Base-by-base conservation (phyloP, 1,140 invertebrate species). In the Berghia stephanieae region DNA sequence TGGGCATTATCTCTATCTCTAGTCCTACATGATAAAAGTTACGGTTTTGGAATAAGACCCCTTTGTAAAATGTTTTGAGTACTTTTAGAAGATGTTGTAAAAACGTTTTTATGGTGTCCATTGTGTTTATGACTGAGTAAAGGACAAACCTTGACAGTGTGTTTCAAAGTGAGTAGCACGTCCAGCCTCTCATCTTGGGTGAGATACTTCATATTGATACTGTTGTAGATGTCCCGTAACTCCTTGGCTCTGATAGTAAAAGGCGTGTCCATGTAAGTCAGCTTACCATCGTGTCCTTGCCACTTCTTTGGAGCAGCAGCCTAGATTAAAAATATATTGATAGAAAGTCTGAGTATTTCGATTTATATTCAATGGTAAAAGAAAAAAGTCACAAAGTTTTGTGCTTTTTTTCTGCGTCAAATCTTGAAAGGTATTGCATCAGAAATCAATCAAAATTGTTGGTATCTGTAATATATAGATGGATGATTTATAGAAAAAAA, bases 121-220 rank as follows among this genome's bases (percentile, higher is more conserved):
- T 5, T 24, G 52, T 57, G 31, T 24, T 57, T n/a, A 49, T 49
- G 10, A 13, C 10, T 13, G n/a, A 49, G n/a, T n/a, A n/a, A 63
- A 63, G 68, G 18, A 36, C 79, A 27, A 75, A 90, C 89, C 85
- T 89, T 89, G 10, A 90, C 88, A 36, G 89, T 90, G 69, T 90
- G 88, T 82, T 90, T 90, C 2, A 90, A 80, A 0, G 89, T 89
- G 21, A 90, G 84, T 13, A 90, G 80, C 0, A 90, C 88, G 84
- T 90, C 90, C 27, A 90, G 81, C 36, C 90, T 75, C 80, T 90
- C 90, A 81, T 90, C 89, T 71, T 88, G 88, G 5, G 89, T 90
- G 8, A 90, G 83, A 69, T 87, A 89, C 73, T 88, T 89, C 88
- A 90, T 89, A 78, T 88, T 89, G 77, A 90, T 86, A 80, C 86